Percentiles rank a stretch among this genome's conserved stretches.
Evolutionary conservation across 2,113 vertebrate species (phyloP).

Genomic region (Capreolus pygargus): DNA sequence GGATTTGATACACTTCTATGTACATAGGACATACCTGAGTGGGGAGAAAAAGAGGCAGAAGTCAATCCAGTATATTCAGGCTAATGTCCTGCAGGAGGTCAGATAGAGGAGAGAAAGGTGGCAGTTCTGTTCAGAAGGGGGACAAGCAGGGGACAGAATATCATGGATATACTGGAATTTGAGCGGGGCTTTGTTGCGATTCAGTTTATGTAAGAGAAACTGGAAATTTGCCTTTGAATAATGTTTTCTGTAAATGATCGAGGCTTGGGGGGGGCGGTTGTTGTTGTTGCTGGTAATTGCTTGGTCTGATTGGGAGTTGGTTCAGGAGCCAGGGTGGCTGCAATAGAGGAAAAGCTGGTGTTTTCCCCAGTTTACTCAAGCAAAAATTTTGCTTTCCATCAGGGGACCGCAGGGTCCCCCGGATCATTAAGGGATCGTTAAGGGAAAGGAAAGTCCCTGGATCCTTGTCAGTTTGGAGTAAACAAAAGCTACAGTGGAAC

Average conservation of each 20-base stretch:
- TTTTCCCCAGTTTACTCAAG: neutral
- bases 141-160: neutral
- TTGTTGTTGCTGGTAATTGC: neutral
- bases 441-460: neutral
- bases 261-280: neutral
- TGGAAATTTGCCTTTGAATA: neutral
- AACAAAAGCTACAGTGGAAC: neutral
- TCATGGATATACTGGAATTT: neutral
- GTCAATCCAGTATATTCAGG: neutral
- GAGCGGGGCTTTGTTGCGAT: neutral
- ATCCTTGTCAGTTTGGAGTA: neutral
- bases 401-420: neutral
- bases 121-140: neutral
- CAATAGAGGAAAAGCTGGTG: neutral
- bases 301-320: neutral
- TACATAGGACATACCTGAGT: neutral
- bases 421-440: neutral
- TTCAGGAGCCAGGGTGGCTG: neutral
- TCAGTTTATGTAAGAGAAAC: neutral
- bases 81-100: neutral
- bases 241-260: neutral
- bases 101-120: neutral
- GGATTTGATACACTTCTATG: neutral
- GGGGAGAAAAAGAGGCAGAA: neutral
- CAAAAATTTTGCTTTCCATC: neutral